phyloP scores from a whole-genome alignment of 2,113 vertebrate genomes.

The Lepisosteus oculatus region DNA sequence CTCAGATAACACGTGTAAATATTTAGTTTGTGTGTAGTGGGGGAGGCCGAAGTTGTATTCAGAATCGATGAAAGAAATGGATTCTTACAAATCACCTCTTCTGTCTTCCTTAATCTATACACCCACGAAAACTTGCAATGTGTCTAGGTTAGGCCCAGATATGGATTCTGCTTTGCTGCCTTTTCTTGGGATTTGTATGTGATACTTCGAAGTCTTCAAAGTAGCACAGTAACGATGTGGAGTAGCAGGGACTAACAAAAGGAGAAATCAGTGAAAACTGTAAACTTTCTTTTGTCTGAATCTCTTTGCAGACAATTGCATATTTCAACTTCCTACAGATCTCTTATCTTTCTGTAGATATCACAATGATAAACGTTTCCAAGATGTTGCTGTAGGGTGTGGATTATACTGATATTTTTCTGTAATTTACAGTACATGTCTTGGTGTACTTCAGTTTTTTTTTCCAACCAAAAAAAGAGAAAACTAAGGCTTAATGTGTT shows the following conservation, averaged over 20 bases:
- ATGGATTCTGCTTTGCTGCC: background rate
- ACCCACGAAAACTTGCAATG: slow-evolving; percentile 2
- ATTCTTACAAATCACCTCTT: slow-evolving; percentile 13
- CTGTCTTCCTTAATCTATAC: background rate
- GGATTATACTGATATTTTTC: too few species aligned
- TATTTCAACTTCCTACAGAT: too few species aligned
- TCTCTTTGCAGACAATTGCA: background rate
- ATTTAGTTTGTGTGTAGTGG: background rate
- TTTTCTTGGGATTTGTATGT: background rate
- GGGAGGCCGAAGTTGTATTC: background rate
- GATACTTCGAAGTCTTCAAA: background rate
- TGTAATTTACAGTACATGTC: too few species aligned
- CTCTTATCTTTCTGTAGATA: too few species aligned
- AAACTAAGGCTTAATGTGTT: too few species aligned
- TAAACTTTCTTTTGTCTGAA: background rate
- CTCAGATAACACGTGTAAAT: slow-evolving; percentile 20
- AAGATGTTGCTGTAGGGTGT: too few species aligned
- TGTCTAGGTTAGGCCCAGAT: background rate
- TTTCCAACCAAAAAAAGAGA: too few species aligned
- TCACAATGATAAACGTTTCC: too few species aligned
- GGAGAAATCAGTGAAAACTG: background rate
- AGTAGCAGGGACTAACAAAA: background rate
- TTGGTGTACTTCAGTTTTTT: too few species aligned
- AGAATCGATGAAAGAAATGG: slow-evolving; percentile 11
- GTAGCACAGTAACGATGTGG: background rate